These are phyloP conservation scores for Acropternis orthonyx DNA, from an alignment of 2,797 vertebrate species.

Conservation along the genomic window DNA sequence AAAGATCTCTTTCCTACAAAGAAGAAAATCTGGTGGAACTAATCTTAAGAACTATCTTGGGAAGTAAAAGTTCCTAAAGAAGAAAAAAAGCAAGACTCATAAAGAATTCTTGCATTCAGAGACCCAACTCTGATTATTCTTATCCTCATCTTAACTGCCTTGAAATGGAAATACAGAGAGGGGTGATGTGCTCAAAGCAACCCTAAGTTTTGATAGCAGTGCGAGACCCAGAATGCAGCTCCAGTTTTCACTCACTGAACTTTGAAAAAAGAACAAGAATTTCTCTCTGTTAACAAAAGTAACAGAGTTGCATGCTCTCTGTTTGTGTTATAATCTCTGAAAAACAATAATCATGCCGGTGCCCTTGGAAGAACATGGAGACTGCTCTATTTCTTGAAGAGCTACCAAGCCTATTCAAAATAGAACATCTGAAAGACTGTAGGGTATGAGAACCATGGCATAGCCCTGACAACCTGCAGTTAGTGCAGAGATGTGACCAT, in stretches of 20 bases:
- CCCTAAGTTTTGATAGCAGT: background rate
- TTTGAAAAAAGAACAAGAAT: background rate
- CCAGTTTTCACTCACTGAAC: background rate
- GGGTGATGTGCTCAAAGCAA: background rate
- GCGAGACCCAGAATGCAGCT: background rate
- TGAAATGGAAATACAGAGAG: background rate
- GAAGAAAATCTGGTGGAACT: background rate
- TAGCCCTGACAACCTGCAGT: background rate
- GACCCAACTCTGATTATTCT: background rate
- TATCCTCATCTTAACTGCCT: background rate
- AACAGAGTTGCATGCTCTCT: accelerated
- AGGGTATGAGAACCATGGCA: background rate
- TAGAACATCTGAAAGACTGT: background rate
- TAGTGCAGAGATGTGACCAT: background rate
- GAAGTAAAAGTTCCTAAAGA: background rate
- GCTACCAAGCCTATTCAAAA: background rate
- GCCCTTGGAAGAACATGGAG: background rate
- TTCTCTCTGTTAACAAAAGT: background rate
- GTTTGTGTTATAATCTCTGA: background rate
- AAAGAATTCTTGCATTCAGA: background rate
- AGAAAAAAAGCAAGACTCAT: background rate
- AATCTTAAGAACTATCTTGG: background rate
- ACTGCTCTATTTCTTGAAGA: background rate
- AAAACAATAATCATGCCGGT: background rate
- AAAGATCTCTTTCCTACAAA: background rate